phyloP scores from a whole-genome alignment of 2,888 invertebrate genomes.

The Spodoptera littoralis region DNA sequence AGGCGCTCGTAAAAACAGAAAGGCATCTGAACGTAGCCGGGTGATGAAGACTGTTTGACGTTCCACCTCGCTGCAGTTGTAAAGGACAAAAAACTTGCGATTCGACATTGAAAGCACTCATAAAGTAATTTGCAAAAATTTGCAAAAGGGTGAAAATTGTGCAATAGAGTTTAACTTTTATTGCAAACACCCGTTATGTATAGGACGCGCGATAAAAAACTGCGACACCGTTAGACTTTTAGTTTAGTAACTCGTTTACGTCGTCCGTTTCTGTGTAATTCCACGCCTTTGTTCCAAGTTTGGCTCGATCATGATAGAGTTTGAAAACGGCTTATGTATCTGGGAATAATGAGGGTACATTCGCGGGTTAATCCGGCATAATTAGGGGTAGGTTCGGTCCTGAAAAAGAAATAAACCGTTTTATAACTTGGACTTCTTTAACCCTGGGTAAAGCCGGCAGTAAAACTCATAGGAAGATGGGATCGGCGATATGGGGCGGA shows the following conservation, averaged over 20 bases:
- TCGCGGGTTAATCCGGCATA: conserved; percentile 75
- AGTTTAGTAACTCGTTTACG: conserved; percentile 74
- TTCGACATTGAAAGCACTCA: conserved; percentile 77
- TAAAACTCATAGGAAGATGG: conserved; percentile 88
- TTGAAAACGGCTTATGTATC: conserved; percentile 52
- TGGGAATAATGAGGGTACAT: conserved; percentile 70
- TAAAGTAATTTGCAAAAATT: conserved; percentile 88
- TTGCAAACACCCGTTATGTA: conserved; percentile 78
- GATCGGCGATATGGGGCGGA: conserved; percentile 87
- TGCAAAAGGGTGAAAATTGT: conserved; percentile 85
- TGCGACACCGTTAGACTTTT: conserved; percentile 69
- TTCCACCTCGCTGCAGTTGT: conserved; percentile 74
- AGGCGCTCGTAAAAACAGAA: conserved; percentile 70
- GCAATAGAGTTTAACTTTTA: conserved; percentile 75
- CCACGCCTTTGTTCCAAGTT: conserved; percentile 58
- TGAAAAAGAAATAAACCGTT: conserved; percentile 87
- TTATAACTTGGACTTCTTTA: conserved; percentile 86
- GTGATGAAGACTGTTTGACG: conserved; percentile 65
- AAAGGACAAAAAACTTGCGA: conserved; percentile 79
- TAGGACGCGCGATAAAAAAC: conserved; percentile 69
- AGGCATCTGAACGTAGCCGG: conserved; percentile 67
- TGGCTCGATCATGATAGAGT: conserved; percentile 57
- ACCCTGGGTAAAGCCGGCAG: conserved; percentile 84
- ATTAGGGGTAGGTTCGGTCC: conserved; percentile 79
- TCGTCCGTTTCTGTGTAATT: conserved; percentile 59